These are phyloP conservation scores for Martes martes DNA, from an alignment of 2,113 vertebrate species.

Conservation along the genomic window DNA sequence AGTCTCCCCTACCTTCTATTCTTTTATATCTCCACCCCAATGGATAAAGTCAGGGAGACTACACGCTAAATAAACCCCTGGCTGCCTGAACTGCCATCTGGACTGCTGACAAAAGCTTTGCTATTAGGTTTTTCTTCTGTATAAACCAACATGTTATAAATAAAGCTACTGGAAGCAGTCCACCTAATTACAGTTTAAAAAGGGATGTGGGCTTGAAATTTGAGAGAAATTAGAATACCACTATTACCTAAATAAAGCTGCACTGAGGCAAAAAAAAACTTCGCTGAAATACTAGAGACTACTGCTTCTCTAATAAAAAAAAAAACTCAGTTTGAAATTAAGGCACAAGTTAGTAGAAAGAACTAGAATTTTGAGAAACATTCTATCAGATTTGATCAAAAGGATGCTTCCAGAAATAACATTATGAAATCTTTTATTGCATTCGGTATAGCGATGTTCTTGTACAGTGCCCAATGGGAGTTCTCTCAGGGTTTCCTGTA, in stretches of 20 bases:
- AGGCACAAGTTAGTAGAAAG: background rate
- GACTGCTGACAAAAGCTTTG: background rate
- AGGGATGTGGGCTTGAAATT: background rate
- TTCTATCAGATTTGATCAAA: background rate
- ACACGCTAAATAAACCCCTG: background rate
- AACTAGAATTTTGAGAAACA: background rate
- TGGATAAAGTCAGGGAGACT: background rate
- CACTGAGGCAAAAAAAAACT: too few relatives aligned
- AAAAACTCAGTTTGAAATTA: conserved; percentile 1
- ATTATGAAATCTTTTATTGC: background rate
- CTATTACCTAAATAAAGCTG: background rate
- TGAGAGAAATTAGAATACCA: background rate
- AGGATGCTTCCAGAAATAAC: background rate
- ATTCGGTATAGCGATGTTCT: background rate
- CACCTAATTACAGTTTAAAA: background rate
- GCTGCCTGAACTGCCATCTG: background rate
- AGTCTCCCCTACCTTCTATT: background rate
- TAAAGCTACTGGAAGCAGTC: background rate
- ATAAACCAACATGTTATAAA: background rate
- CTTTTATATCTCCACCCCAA: background rate
- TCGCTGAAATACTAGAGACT: background rate
- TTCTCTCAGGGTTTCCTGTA: background rate
- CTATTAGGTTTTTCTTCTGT: background rate
- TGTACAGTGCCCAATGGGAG: background rate
- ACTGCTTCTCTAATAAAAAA: background rate